Evolutionary conservation across 2,113 vertebrate species (phyloP), one percentile per base, ranked within the genome.

Genomic region (Scomber colias): DNA sequence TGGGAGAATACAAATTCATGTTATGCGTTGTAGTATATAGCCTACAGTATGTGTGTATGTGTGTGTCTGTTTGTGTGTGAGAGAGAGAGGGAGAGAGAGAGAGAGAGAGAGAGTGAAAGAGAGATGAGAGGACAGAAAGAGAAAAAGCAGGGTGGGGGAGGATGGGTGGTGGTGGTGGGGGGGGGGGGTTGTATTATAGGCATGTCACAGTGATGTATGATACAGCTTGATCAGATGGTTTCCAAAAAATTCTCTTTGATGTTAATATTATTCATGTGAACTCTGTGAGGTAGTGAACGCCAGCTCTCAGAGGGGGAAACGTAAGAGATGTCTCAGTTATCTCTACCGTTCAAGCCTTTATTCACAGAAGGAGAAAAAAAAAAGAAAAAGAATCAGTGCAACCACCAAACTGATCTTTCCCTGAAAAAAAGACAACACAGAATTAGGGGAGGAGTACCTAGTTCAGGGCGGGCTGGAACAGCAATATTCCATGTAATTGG

Each of bases 221-320:
- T 91, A 87, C 76, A 90, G 92, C 87, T 91, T 89, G 91, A 93
- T 93, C 88, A 92, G 90, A 89, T 90, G 90, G 81, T 77, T 91
- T 92, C 84, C 75, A 75, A 87, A 90, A 89, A 91, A 87, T 87
- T 86, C 79, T 77, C 76, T 93, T 91, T 93, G 90, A 93, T 90
- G 90, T 90, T 92, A 88, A 90, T 92, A 81, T 83, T 92, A 91
- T 94, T 93, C 89, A 77, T 89, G 84, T 89, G 92, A 86, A 91
- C 87, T 84, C 85, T 57, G 84, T 73, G 89, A 89, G 88, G 88
- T 89, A 76, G 85, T 63, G 77, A 85, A 79, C 70, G 61, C 62
- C 67, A 48, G 71, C 77, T 88, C 71, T 90, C 81, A 56, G 77
- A 83, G 87, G 79, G 89, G 84, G 82, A 83, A 87, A 87, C 68